Percentiles rank a stretch among this genome's conserved stretches.
These are phyloP conservation scores for Xestia xanthographa DNA, from an alignment of 2,888 invertebrate genomes.

Conservation along the genomic window DNA sequence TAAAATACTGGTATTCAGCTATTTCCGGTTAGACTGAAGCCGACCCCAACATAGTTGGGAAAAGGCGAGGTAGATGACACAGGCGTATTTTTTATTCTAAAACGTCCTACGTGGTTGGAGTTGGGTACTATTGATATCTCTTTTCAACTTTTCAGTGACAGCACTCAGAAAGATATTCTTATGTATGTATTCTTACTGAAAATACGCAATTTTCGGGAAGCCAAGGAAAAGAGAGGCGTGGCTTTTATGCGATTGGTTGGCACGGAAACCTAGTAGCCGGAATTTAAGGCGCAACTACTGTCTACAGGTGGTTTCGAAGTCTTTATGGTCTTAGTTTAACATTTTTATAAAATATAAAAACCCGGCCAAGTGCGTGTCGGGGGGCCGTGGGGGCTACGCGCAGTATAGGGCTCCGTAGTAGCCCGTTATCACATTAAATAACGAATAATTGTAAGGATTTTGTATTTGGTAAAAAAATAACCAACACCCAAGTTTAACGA, in stretches of 20 bases:
- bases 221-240: constrained; percentile 44
- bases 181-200: constrained; percentile 29
- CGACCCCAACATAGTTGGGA: neutral
- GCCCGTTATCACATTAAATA: too few species aligned
- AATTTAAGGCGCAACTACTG: neutral
- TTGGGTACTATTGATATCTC: constrained; percentile 30
- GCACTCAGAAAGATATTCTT: neutral
- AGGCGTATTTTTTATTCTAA: neutral
- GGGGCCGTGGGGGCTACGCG: too few species aligned
- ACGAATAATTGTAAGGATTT: too few species aligned
- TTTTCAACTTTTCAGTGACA: constrained; percentile 27
- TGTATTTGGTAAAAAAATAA: too few species aligned
- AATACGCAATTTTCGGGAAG: constrained; percentile 33
- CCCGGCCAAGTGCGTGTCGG: too few species aligned
- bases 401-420: too few species aligned
- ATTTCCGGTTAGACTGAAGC: neutral
- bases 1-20: neutral
- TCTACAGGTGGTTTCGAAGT: constrained; percentile 26
- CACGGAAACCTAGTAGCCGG: constrained; percentile 36
- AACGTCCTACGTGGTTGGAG: neutral
- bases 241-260: constrained; percentile 51
- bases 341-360: too few species aligned
- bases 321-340: neutral
- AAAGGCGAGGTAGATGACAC: neutral
- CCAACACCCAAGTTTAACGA: too few species aligned